Conservation (phyloP, 2,113 vertebrate species). For the Xiphorhynchus elegans region DNA sequence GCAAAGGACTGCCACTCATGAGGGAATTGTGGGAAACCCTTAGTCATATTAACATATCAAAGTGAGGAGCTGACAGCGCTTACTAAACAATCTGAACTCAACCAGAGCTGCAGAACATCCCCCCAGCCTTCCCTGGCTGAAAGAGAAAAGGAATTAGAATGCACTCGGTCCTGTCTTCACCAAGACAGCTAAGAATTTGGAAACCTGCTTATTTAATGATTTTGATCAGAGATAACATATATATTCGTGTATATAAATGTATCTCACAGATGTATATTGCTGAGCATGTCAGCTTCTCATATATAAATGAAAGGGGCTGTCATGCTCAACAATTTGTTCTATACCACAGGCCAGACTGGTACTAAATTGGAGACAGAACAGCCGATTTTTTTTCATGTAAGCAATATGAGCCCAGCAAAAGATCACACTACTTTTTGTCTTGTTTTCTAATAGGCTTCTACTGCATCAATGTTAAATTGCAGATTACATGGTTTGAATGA, state of each 20-base stretch:
- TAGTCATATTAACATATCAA: slow-evolving; percentile 83
- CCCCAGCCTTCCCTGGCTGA: not conserved
- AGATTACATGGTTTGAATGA: slow-evolving; percentile 32
- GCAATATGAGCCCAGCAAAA: not conserved
- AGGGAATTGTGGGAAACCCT: slow-evolving; percentile 65
- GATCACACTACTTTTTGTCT: not conserved
- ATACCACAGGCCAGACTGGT: slow-evolving; percentile 30
- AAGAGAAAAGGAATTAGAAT: slow-evolving; percentile 39
- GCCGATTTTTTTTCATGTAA: not conserved
- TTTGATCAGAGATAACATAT: slow-evolving; percentile 72
- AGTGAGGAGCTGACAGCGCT: slow-evolving; percentile 73
- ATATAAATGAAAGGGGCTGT: slow-evolving; percentile 9
- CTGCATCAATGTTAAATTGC: not conserved
- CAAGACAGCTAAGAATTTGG: slow-evolving; percentile 59
- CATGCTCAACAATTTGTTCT: slow-evolving; percentile 50
- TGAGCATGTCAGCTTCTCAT: not conserved
- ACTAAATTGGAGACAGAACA: slow-evolving; percentile 58
- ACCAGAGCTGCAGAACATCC: slow-evolving; percentile 38
- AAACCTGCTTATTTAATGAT: slow-evolving; percentile 76
- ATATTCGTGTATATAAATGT: not conserved
- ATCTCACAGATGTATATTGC: not conserved
- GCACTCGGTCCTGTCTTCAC: not conserved
- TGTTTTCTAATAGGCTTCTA: not conserved
- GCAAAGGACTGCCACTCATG: slow-evolving; percentile 69
- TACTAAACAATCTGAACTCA: slow-evolving; percentile 64